These are phyloP conservation scores for Mastomys coucha DNA, from an alignment of 2,113 vertebrate genomes.

Conservation along the genomic window DNA sequence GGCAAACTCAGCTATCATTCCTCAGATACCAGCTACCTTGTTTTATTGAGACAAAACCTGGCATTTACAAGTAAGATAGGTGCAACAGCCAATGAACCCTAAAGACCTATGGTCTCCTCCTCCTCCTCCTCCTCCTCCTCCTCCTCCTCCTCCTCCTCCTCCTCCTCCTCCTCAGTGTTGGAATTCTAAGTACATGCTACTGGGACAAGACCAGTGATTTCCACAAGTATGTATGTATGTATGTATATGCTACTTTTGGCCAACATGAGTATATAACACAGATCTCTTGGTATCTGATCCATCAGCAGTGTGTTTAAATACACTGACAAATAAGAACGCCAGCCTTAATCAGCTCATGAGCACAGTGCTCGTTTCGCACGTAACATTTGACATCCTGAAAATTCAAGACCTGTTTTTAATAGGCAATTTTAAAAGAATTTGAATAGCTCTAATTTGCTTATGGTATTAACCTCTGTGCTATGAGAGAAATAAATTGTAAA, in stretches of 20 bases:
- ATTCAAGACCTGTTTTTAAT: constrained; percentile 2
- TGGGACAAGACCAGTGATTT: not conserved
- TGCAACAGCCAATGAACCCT: too few species aligned
- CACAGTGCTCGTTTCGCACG: not conserved
- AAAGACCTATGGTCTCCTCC: not conserved
- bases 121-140: too few species aligned
- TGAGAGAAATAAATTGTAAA: constrained; percentile 25
- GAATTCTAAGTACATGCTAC: not conserved
- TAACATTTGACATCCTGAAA: not conserved
- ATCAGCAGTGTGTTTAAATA: not conserved
- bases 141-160: too few species aligned
- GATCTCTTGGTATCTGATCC: not conserved
- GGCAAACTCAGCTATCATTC: not conserved
- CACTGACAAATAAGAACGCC: not conserved
- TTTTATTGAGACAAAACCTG: not conserved
- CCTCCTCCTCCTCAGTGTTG: not conserved
- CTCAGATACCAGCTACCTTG: not conserved
- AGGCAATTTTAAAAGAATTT: not conserved
- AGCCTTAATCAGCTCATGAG: not conserved
- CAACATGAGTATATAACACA: not conserved
- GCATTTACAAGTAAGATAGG: not conserved
- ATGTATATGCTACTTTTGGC: not conserved
- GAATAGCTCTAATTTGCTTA: not conserved
- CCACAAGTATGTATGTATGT: not conserved
- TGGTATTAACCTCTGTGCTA: not conserved